phyloP scores from a whole-genome alignment of 2,888 invertebrate genomes.

The Acheta domesticus region DNA sequence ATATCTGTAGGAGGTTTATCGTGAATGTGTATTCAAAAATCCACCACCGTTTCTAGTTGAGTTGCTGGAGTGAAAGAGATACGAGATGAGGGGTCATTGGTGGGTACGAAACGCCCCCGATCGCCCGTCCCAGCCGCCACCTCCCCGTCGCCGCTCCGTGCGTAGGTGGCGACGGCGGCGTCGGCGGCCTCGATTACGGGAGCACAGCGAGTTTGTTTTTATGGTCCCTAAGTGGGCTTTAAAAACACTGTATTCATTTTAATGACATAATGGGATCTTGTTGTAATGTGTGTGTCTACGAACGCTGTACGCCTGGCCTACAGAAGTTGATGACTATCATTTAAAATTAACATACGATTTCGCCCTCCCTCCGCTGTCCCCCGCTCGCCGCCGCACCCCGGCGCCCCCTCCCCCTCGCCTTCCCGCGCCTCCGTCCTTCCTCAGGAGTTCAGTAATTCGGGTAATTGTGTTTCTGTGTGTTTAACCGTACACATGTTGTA shows the following conservation, averaged over 20 bases:
- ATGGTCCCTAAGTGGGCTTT: constrained; percentile 1
- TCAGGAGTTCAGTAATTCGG: background rate
- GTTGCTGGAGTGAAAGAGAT: too few species aligned
- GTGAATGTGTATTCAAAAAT: too few species aligned
- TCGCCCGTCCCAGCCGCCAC: too few species aligned
- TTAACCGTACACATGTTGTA: constrained; percentile 18
- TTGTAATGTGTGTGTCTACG: background rate
- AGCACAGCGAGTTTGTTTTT: background rate
- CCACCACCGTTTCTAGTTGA: too few species aligned
- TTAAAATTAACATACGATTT: constrained; percentile 18
- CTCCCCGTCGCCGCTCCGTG: too few species aligned
- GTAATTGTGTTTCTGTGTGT: background rate
- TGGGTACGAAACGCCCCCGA: too few species aligned
- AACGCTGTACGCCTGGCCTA: constrained; percentile 10
- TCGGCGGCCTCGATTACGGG: background rate
- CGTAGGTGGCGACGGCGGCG: background rate
- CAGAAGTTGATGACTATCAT: constrained; percentile 7
- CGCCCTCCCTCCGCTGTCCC: background rate
- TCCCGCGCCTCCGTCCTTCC: background rate
- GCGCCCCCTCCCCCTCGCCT: background rate
- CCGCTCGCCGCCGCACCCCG: background rate
- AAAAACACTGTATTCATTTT: constrained; percentile 18
- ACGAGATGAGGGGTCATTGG: too few species aligned
- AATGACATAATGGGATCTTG: constrained; percentile 5
- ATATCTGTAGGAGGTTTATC: too few species aligned